phyloP scores from a whole-genome alignment of 1,140 invertebrate genomes.

The Brachionus paranguensis region DNA sequence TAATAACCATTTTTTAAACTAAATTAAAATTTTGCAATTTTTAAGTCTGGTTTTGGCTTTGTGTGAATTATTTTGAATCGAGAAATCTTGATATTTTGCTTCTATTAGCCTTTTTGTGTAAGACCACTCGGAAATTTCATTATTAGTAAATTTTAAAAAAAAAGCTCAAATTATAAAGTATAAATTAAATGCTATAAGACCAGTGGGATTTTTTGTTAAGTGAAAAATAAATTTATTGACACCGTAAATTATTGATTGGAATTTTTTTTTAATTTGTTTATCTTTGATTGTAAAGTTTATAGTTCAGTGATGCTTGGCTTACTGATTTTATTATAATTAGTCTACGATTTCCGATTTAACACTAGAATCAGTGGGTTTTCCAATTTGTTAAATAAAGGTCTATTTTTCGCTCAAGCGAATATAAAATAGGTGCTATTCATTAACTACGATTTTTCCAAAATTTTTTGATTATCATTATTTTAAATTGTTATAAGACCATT shows the following conservation, averaged over 20 bases:
- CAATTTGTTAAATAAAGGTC: background rate
- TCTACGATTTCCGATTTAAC: background rate
- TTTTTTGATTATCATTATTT: background rate
- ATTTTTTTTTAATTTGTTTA: background rate
- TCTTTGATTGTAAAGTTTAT: background rate
- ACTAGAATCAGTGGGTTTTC: background rate
- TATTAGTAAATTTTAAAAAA: background rate
- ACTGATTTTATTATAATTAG: background rate
- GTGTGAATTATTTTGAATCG: background rate
- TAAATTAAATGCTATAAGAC: background rate
- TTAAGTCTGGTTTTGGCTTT: background rate
- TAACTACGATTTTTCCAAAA: background rate
- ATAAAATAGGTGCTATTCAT: background rate
- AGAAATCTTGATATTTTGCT: background rate
- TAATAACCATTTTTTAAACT: background rate
- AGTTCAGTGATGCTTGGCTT: background rate
- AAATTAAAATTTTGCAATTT: constrained; percentile 10
- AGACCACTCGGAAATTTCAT: background rate
- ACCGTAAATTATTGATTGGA: background rate
- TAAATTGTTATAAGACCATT: background rate
- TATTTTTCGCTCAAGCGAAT: background rate
- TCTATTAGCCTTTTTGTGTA: background rate
- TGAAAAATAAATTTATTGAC: background rate
- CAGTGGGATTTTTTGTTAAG: background rate
- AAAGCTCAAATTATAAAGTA: background rate